A percentile compares a stretch with the other conserved stretches of the same genome.
phyloP scores from a whole-genome alignment of 2,888 invertebrate species.

The Hyles lineata region DNA sequence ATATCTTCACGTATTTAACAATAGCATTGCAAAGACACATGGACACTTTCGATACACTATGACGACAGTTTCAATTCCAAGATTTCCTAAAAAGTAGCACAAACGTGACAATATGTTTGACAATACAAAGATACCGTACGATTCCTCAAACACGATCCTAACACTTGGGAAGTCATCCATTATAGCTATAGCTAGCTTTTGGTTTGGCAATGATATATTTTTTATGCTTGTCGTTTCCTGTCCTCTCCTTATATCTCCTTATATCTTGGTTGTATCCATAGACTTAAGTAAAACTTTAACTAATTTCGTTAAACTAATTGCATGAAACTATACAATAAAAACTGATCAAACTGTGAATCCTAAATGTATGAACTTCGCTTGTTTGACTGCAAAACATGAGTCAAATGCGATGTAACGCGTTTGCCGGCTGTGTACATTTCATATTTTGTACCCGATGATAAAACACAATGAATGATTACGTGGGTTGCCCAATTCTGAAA shows the following conservation, averaged over 20 bases:
- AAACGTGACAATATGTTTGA: constrained; percentile 29
- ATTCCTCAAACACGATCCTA: constrained; percentile 6
- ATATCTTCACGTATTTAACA: constrained; percentile 26
- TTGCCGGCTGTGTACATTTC: constrained; percentile 4
- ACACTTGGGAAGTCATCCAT: neutral
- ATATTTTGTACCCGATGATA: constrained; percentile 31
- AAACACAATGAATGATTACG: constrained; percentile 43
- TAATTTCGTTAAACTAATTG: neutral
- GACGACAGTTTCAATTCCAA: constrained; percentile 25
- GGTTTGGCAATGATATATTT: too few relatives aligned
- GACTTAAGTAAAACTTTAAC: neutral
- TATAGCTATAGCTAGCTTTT: too few relatives aligned
- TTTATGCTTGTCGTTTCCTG: too few relatives aligned
- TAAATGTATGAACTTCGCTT: neutral
- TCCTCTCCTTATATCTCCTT: too few relatives aligned
- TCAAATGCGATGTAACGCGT: neutral
- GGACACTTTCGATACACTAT: constrained; percentile 24
- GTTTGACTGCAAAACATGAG: neutral
- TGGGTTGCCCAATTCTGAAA: constrained; percentile 61
- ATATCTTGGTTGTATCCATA: too few relatives aligned
- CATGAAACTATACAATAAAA: too few relatives aligned
- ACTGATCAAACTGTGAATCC: neutral
- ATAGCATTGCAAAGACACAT: constrained; percentile 5
- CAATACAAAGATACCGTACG: constrained; percentile 19
- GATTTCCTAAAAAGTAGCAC: constrained; percentile 30